Conservation (phyloP, 1,140 invertebrate genomes). For the Adelges cooleyi region DNA sequence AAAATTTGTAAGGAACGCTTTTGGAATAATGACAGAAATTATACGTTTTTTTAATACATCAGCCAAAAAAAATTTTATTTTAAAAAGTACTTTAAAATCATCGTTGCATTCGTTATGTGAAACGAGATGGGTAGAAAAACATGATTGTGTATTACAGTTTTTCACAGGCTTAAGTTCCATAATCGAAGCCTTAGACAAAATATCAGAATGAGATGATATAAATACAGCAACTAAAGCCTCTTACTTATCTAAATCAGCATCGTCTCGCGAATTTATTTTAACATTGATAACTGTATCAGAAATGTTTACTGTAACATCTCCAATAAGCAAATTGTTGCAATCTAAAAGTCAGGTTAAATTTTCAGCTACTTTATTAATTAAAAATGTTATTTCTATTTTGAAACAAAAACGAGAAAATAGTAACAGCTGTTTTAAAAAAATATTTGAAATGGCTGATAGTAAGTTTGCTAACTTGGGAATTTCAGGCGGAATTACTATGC, state of each 20-base stretch:
- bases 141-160: background rate
- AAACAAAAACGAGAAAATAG: background rate
- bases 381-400: background rate
- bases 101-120: background rate
- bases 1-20: background rate
- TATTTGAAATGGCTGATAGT: background rate
- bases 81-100: background rate
- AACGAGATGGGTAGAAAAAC: background rate
- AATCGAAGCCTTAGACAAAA: background rate
- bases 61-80: background rate
- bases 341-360: background rate
- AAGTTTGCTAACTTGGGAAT: background rate
- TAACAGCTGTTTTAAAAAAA: background rate
- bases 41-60: background rate
- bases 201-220: background rate
- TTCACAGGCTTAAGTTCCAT: background rate
- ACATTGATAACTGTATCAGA: background rate
- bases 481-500: background rate
- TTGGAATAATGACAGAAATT: background rate
- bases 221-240: background rate
- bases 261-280: background rate
- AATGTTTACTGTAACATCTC: background rate
- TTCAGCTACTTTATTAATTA: background rate
- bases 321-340: background rate
- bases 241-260: background rate